Evolutionary conservation across 1,140 invertebrate species (phyloP).

Genomic region (Rhizoglyphus robini): DNA sequence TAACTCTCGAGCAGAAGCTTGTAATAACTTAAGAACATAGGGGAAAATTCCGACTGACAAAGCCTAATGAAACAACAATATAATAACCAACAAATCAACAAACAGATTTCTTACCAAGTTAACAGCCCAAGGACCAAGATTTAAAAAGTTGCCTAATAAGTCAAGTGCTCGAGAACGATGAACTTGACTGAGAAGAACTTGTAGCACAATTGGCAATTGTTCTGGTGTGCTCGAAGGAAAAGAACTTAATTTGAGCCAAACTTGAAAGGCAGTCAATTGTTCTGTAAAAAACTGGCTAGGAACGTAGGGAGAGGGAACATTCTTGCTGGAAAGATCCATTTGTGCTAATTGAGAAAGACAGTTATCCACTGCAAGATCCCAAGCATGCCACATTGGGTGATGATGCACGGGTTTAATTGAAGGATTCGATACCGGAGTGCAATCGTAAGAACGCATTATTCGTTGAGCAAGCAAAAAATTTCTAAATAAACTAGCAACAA

Average conservation of each 20-base stretch:
- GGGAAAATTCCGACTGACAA: slow-evolving; percentile 96
- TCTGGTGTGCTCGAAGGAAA: slow-evolving; percentile 57
- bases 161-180: slow-evolving; percentile 87
- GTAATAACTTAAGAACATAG: slow-evolving; percentile 88
- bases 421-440: slow-evolving; percentile 80
- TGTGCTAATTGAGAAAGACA: slow-evolving; percentile 74
- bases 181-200: slow-evolving; percentile 88
- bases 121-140: slow-evolving; percentile 92
- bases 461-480: slow-evolving; percentile 93
- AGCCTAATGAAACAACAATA: slow-evolving; percentile 40
- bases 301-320: slow-evolving; percentile 34
- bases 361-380: slow-evolving; percentile 90
- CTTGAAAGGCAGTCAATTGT: slow-evolving; percentile 94
- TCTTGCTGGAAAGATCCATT: slow-evolving; percentile 40
- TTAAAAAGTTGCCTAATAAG: slow-evolving; percentile 82
- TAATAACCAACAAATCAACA: background rate
- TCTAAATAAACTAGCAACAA: slow-evolving; percentile 94
- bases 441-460: slow-evolving; percentile 90
- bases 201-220: slow-evolving; percentile 88
- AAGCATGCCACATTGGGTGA: slow-evolving; percentile 61
- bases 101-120: slow-evolving; percentile 45
- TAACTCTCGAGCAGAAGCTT: slow-evolving; percentile 80
- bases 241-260: slow-evolving; percentile 72
- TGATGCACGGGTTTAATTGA: slow-evolving; percentile 75
- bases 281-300: slow-evolving; percentile 93